Base-by-base conservation (phyloP, 2,888 invertebrate genomes). In the Xanthorhoe designata region DNA sequence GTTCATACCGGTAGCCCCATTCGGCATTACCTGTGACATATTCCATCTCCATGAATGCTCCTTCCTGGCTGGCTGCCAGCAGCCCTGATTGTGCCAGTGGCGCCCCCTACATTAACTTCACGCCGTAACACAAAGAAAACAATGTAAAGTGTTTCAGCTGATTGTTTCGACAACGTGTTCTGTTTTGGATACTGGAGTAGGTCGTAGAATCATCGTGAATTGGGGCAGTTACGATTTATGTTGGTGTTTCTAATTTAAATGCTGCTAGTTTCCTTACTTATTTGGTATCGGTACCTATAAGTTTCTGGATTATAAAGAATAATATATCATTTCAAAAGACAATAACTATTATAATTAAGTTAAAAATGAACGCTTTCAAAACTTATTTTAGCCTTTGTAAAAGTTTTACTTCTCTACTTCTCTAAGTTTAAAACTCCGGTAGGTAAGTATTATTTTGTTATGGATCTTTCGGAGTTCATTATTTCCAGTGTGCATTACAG, bases 61-160 rank as follows among this genome's bases (percentile, higher is more conserved):
- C 68, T 64, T 58, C 56, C 73, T 83, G 83, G 83, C 83, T 54
- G 9, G 1, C 3, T 62, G 81, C 83, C 84, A 84, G 74, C 58
- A 61, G 68, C 74, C 69, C 70, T 78, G 78, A 79, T 78, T 81
- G 72, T 71, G 73, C 70, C 73, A 74, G 74, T 61, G 76, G 77
- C 78, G 74, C 74, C 75, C 71, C 50, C 75, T 78, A 73, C 76
- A 79, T 80, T 81, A 78, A 77, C 75, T 74, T 72, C 71, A 65
- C 74, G 54, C 71, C 64, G 63, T 64, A 74, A 72, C 59, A 72
- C 72, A 74, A 72, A 72, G 74, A 74, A 74, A 74, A 71, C 72
- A 74, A 68, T 68, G 71, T 68, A 64, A 70, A 71, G 72, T 74
- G 71, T 68, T 72, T 68, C 54, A 51, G 57, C 69, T 75, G 73